Evolutionary conservation across 2,113 vertebrate species (phyloP), one percentile per base, ranked within the genome.

Genomic region (Pogonocichla stellata): DNA sequence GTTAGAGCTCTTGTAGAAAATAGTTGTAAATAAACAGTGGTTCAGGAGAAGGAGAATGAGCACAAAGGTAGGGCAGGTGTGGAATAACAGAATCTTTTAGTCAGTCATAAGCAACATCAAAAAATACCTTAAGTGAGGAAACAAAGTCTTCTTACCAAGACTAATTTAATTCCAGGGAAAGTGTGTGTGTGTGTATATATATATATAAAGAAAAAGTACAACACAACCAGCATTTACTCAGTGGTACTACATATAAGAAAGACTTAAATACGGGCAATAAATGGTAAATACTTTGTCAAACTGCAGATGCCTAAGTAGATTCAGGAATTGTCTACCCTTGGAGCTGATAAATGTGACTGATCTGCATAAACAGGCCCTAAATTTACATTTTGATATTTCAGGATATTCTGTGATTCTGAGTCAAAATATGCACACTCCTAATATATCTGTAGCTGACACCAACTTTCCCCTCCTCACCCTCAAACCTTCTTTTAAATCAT

Each of bases 401-500:
- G 16, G 12, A 43, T 38, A 75, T 33, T 67, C 33, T 51, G 7
- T 43, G 31, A 58, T 70, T 91, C 70, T 81, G 31, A 70, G 19
- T 70, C 60, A 70, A 40, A 91, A 86, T 62, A 45, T 10, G 25
- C 19, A 77, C 7, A 38, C 31, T 80, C 26, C 17, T 72, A 80
- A 47, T 28, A 31, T 8, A 38, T 20, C 28, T 56, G 26, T 43
- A 67, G 51, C 6, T 2, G 5, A 38, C 6, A 56, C 4, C 4
- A 33, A 36, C 8, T 38, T 40, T 7, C 12, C 9, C 8, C 5
- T 45, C 3, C n/a, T 51, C 23, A 5, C 3, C 4, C 2, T 0
- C 4, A 34, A 64, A 77, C 47, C 5, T 47, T 67, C 1, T 33
- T 79, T 51, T 34, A 80, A 70, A 88, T 64, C 3, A 50, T 8